Evolutionary conservation across 2,888 invertebrate genomes (phyloP).

Genomic region (Perizoma affinitatum): DNA sequence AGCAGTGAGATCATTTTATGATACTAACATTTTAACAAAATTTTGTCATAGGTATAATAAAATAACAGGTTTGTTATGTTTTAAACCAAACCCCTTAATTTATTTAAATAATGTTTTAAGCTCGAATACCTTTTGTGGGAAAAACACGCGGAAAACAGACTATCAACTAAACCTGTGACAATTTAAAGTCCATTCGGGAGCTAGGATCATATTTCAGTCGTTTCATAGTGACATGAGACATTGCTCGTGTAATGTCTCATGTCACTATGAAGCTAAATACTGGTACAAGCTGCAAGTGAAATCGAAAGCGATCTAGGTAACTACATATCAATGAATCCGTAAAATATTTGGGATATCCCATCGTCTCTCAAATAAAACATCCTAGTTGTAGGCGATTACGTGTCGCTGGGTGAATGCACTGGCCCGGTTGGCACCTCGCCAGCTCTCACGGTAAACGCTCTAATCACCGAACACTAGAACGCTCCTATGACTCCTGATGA

Average conservation of each 20-base stretch:
- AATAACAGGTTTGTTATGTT: constrained; percentile 45
- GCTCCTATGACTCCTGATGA: constrained; percentile 72
- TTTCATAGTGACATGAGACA: no score
- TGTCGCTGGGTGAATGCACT: constrained; percentile 77
- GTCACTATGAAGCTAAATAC: no score
- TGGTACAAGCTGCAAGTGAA: no score
- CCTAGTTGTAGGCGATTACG: constrained; percentile 59
- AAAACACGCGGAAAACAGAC: background rate
- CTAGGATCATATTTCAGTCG: no score
- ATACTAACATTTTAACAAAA: constrained; percentile 49
- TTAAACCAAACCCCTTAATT: background rate
- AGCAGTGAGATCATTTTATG: constrained; percentile 42
- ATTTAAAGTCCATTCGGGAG: no score
- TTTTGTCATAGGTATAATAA: constrained; percentile 49
- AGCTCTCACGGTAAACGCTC: constrained; percentile 79
- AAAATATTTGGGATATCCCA: constrained; percentile 58
- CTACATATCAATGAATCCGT: constrained; percentile 32
- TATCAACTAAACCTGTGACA: background rate
- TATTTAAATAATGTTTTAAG: constrained; percentile 6
- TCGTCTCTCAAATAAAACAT: constrained; percentile 65
- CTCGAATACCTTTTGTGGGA: background rate
- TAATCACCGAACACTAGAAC: constrained; percentile 73
- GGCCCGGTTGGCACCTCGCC: constrained; percentile 79
- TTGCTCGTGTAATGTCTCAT: no score
- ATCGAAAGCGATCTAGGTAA: no score